Percentiles rank a stretch among this genome's conserved stretches.
phyloP scores from a whole-genome alignment of 2,888 invertebrate genomes.

The Micoletzkya japonica region DNA sequence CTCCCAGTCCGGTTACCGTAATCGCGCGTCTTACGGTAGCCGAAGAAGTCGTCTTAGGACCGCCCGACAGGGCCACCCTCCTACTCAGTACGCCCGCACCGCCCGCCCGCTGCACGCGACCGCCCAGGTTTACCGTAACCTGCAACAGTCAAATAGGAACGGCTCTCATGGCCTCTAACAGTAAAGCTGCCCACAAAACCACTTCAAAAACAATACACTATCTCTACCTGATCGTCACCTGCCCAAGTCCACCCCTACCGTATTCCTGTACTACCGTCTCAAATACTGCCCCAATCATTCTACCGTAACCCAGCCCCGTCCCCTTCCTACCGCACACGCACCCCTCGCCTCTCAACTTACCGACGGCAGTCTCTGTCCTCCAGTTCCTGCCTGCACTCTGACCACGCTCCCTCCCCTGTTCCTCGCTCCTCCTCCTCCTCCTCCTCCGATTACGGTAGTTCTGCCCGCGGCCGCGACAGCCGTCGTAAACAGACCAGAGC shows the following conservation, averaged over 20 bases:
- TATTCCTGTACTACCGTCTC: background rate
- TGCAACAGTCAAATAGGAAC: background rate
- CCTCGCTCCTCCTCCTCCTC: background rate
- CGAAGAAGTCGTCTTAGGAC: too few relatives aligned
- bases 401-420: conserved; percentile 7
- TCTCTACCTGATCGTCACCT: background rate
- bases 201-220: background rate
- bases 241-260: background rate
- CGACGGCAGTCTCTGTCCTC: conserved; percentile 11
- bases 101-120: background rate
- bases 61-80: background rate
- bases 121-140: conserved; percentile 15
- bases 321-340: background rate
- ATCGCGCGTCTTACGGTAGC: too few relatives aligned
- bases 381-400: conserved; percentile 5
- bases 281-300: too few relatives aligned
- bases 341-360: background rate
- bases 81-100: background rate
- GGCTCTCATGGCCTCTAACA: background rate
- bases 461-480: conserved; percentile 21
- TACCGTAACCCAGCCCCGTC: too few relatives aligned
- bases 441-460: too few relatives aligned
- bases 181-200: background rate
- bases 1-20: too few relatives aligned
- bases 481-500: conserved; percentile 10